Base-by-base conservation (phyloP, 2,888 invertebrate species). In the Onchidella celtica region DNA sequence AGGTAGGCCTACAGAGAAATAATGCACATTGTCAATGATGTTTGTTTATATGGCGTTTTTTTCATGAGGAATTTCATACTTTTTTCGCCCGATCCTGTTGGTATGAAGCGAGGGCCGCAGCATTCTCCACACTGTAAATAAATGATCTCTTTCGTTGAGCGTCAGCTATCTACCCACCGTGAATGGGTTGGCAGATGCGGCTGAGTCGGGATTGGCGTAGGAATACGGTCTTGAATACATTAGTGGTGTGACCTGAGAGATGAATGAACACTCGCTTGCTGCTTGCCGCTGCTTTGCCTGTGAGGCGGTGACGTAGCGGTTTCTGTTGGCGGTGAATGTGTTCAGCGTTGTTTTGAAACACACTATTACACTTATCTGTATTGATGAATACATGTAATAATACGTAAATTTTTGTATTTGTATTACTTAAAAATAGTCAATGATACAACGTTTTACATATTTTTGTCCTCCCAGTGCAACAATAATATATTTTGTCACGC, bases 191-290 rank as follows among this genome's bases (percentile, higher is more conserved):
- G 66, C 29, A 61, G 57, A 59, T 27, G 38, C 2, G 24, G 61
- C 73, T 34, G 24, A 14, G 36, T 1, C 2, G 17, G 32, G 32
- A 9, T 38, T 17, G 68, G 77, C 77, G 77, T 2, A 77, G 68
- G 55, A 57, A 77, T 77, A 65, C 38, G 6, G 34, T 24, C 75
- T 68, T 69, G 77, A 40, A 77, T 77, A 77, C 55, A 77, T 77
- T 77, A 77, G 9, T 34, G 38, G 34, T 34, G 3, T 11, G 69
- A 2, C 68, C 40, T 9, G 59, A 38, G 38, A 69, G 68, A 77
- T 77, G 77, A 77, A 77, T 77, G 77, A 77, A 74, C 36, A 59
- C 69, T 57, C 6, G 77, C 68, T 68, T 17, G 66, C 55, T n/a
- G 47, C 47, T n/a, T 59, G n/a, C 38, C 24, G 63, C n/a, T 38